Base-by-base conservation (phyloP, 1,140 invertebrate genomes). In the Lamellibrachia luymesi region DNA sequence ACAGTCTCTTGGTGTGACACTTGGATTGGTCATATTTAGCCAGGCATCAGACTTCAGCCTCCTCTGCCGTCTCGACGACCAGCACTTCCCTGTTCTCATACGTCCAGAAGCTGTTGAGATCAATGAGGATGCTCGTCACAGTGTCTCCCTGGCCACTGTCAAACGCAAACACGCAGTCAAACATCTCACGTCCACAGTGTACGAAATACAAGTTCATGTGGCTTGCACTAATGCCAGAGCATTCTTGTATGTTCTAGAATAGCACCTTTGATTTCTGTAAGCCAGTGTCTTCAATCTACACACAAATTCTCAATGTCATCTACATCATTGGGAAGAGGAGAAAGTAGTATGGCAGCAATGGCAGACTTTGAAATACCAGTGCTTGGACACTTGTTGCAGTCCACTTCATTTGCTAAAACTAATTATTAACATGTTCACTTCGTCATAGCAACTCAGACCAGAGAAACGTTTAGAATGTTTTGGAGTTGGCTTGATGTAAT, bases 41-140 rank as follows among this genome's bases (percentile, higher is more conserved):
- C n/a, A 90, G 89, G 51, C 27, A n/a, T 91, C 91, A 93, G 13
- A 91, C 91, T 50, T 94, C 95, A 8, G 92, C 95, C 92, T 95
- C 95, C 49, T 96, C 95, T 4, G 94, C 94, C 4, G 95, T 93
- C 38, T 96, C 96, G 25, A 95, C 95, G 7, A 96, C 95, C 92
- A 97, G 94, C 94, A 96, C 97, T 97, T 99, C 98, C 93, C 98
- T 97, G 96, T 99, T 98, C 96, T 99, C 98, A 96, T 99, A 99
- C 0, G 98, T 98, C 98, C 98, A 99, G 97, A 99, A 99, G 90
- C 98, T 98, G 96, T 99, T 98, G 94, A 99, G 97, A 97, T 99
- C 99, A 95, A 99, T 98, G 93, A 99, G 97, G 96, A 99, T 99
- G 95, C 98, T 98, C 17, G 99, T 97, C 93, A 99, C 98, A 6